Percentiles rank a stretch among this genome's conserved stretches.
Conservation (phyloP, 2,888 invertebrate species). For the Perizoma flavofasciatum region DNA sequence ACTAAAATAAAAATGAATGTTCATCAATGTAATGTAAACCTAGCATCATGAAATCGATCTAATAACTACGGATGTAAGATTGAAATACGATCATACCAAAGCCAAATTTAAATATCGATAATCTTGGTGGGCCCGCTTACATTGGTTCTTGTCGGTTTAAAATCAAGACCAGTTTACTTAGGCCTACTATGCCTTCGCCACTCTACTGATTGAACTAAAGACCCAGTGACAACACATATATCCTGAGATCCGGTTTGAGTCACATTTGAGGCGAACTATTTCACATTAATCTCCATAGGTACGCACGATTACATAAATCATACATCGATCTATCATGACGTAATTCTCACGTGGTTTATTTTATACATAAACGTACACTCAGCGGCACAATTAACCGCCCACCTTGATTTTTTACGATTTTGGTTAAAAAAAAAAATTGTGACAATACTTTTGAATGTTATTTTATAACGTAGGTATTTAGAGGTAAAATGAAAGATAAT, state of each 20-base stretch:
- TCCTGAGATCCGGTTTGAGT: conserved; percentile 28
- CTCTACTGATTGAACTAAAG: conserved; percentile 24
- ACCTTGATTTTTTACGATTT: too few relatives aligned
- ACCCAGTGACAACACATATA: conserved; percentile 26
- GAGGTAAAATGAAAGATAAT: too few relatives aligned
- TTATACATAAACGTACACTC: neutral
- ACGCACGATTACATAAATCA: conserved; percentile 22
- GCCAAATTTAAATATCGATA: conserved; percentile 5
- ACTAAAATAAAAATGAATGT: neutral
- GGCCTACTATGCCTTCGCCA: conserved; percentile 1
- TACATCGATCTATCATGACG: conserved; percentile 16
- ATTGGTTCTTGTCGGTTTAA: neutral
- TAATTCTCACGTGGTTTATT: neutral
- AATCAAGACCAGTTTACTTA: conserved; percentile 18
- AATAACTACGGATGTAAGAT: conserved; percentile 4
- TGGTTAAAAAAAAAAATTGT: too few relatives aligned
- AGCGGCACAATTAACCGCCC: too few relatives aligned
- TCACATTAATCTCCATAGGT: conserved; percentile 19
- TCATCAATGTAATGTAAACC: conserved; percentile 4
- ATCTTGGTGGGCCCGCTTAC: conserved; percentile 14
- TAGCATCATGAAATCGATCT: conserved; percentile 11
- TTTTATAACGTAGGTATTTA: too few relatives aligned
- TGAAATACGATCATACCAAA: conserved; percentile 3
- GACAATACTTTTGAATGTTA: too few relatives aligned
- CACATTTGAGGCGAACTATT: conserved; percentile 23